Base-by-base conservation (phyloP, 2,113 vertebrate genomes). In the Asarcornis scutulata region DNA sequence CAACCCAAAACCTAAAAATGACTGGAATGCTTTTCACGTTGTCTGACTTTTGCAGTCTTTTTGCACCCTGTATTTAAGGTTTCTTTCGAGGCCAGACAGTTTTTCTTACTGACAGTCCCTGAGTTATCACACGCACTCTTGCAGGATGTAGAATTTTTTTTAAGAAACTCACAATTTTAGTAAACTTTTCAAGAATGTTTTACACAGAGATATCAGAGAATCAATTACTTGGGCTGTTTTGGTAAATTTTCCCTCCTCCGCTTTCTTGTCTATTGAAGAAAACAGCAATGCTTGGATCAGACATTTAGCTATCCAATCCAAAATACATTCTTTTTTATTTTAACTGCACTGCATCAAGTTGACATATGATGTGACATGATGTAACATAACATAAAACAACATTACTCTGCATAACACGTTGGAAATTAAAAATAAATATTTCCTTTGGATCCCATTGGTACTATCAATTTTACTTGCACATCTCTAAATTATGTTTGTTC, bases 391-490 rank as follows among this genome's bases (percentile, higher is more conserved):
- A 84, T 86, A 86, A 95, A 95, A 29, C 77, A 82, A 69, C 73
- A 59, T 79, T 86, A 48, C 75, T 92, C 86, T 90, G 58, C 94
- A 86, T 82, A 91, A 85, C 95, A 84, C 66, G 27, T 92, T 68
- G 80, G 86, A 96, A 94, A 97, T 93, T 60, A 91, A 95, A 96
- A 92, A 75, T 44, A 92, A 92, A 96, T 88, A 85, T 97, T 96
- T 94, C 48, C 55, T 48, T 91, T 95, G 92, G 93, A 89, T 90
- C 76, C 59, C 56, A 8, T n/a, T 42, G 26, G 52, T 77, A 27
- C 86, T 50, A 31, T 95, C 91, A 75, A 66, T 64, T 95, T 86
- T 69, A 68, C 55, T 95, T 96, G 83, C 59, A 95, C 86, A 93
- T 96, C 95, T 94, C 88, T 93, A 82, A 95, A 84, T 89, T 86